Base-by-base conservation (phyloP, 53 echinoderm and acorn worm genomes). In the Crossaster papposus region DNA sequence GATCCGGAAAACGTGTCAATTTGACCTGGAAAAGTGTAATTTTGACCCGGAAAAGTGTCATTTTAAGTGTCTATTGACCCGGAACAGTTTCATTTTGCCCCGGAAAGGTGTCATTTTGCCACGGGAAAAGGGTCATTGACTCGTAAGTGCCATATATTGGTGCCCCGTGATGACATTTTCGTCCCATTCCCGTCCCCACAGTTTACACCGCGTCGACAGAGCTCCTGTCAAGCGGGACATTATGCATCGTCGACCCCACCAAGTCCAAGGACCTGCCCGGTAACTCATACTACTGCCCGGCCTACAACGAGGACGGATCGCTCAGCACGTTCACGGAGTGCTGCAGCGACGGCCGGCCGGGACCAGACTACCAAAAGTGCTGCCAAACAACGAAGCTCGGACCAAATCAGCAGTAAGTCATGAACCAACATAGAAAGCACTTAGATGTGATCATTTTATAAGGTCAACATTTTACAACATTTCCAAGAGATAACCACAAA, bases 261-360 rank as follows among this genome's bases (percentile, higher is more conserved):
- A 77, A 77, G 26, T 32, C 71, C 18, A 34, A 65, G 51, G 65
- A 85, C 30, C 51, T 50, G 2, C 85, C 85, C 20, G 95, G 93
- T 14, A 97, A 97, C 73, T 90, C 79, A 13, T 97, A 95, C 91
- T 94, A 88, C 85, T 97, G 97, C 83, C 94, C 95, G 3, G 87
- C 78, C 28, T 89, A 78, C 52, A 94, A 97, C 70, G 90, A 86
- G 13, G 97, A 97, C 81, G 97, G 95, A 10, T 86, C 95, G 24
- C 87, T 81, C 26, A 97, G 95, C 79, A 64, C 78, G 5, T 95
- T 91, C 79, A 92, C 77, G 18, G 94, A 95, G 70, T 97, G 97
- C 79, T 97, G 97, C 90, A 89, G 91, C 65, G 95, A 93, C 88
- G 95, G 95, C 54, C 82, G 95, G 23, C 90, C 95, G 4, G 97